phyloP scores from a whole-genome alignment of 2,113 vertebrate species.

The Sinosuthora webbiana region DNA sequence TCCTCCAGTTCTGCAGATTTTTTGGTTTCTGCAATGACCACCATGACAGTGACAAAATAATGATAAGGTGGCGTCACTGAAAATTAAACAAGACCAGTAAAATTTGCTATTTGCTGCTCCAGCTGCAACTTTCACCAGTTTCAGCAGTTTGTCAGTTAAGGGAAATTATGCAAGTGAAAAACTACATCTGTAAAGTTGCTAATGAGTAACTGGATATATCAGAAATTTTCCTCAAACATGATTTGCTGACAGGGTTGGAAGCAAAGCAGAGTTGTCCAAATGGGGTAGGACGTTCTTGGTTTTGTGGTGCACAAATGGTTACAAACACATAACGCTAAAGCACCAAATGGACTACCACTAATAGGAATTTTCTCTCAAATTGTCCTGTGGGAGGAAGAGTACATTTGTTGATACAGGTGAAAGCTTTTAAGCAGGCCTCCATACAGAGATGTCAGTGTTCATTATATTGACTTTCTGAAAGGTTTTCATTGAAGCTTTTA shows the following conservation, averaged over 20 bases:
- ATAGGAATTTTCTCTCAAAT: background rate
- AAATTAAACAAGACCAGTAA: background rate
- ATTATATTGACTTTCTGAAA: background rate
- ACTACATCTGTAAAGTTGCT: background rate
- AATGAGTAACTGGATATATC: background rate
- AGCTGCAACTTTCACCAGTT: background rate
- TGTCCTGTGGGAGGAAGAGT: background rate
- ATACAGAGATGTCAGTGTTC: background rate
- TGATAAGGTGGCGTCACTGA: background rate
- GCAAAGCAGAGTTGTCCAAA: background rate
- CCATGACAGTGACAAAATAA: background rate
- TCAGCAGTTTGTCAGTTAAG: background rate
- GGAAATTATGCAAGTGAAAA: background rate
- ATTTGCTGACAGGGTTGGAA: background rate
- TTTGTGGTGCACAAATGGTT: background rate
- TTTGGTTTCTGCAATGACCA: background rate
- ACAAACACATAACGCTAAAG: background rate
- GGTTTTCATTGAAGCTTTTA: background rate
- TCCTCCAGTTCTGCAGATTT: background rate
- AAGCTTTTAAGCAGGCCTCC: background rate
- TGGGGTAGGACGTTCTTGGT: background rate
- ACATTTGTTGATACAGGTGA: background rate
- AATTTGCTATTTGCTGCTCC: background rate
- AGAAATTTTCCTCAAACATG: background rate
- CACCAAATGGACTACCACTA: background rate